Conservation (phyloP, 2,888 invertebrate species). For the Drosophila hawaiiensis region DNA sequence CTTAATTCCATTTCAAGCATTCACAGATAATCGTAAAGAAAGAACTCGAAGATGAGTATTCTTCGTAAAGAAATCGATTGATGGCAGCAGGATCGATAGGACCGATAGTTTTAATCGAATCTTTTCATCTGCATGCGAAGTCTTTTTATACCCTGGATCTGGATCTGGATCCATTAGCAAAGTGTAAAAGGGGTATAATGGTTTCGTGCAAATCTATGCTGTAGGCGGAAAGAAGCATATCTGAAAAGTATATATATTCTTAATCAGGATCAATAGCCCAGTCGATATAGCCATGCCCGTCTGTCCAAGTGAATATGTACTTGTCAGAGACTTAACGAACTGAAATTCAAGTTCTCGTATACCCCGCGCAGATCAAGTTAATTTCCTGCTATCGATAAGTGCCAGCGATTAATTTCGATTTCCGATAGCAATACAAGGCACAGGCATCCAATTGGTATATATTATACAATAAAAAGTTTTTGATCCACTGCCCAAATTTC, state of each 20-base stretch:
- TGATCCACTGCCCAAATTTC: not conserved
- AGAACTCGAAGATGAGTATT: conserved; percentile 15
- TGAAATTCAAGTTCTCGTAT: not conserved
- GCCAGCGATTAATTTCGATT: not conserved
- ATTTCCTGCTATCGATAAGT: not conserved
- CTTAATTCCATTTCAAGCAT: conserved; percentile 1
- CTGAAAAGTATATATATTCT: not conserved
- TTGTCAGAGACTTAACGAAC: not conserved
- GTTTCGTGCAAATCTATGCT: not conserved
- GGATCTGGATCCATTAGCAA: not conserved
- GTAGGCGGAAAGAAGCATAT: not conserved
- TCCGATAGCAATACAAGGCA: not conserved
- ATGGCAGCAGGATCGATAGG: conserved; percentile 10
- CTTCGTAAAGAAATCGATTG: conserved; percentile 11
- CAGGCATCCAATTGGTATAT: not conserved
- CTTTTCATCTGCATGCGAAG: conserved; percentile 15
- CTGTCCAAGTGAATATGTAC: not conserved
- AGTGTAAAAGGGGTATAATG: not conserved
- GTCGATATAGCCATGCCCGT: not conserved
- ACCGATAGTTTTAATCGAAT: conserved; percentile 31
- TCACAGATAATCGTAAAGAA: not conserved
- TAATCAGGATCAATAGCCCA: not conserved
- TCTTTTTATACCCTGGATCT: not conserved
- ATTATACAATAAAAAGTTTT: not conserved
- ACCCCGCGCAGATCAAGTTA: not conserved